Conservation (phyloP, 2,113 vertebrate genomes). For the Pyxicephalus adspersus region DNA sequence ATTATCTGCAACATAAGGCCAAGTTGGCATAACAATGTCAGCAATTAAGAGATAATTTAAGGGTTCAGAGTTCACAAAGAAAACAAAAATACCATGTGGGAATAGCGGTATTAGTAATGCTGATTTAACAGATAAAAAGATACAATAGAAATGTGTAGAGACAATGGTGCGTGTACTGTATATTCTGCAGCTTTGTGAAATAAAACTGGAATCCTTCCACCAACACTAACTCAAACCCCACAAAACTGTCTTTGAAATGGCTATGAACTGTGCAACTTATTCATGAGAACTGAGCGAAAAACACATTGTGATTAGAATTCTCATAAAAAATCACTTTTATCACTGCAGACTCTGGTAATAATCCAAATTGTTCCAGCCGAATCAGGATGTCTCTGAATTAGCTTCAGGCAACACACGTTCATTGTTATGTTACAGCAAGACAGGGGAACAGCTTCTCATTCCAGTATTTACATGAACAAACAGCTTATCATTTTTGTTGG, state of each 20-base stretch:
- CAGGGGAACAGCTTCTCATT: background rate
- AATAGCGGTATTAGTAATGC: constrained; percentile 4
- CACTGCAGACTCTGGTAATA: background rate
- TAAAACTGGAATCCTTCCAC: constrained; percentile 4
- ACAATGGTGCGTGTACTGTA: constrained; percentile 10
- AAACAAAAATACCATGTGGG: background rate
- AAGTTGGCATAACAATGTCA: constrained; percentile 12
- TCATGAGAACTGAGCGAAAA: constrained; percentile 11
- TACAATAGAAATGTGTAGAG: background rate
- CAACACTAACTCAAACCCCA: background rate
- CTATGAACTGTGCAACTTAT: background rate
- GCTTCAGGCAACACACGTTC: background rate
- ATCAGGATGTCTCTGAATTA: background rate
- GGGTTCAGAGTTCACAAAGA: background rate
- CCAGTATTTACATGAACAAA: constrained; percentile 7
- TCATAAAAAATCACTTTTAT: constrained; percentile 40
- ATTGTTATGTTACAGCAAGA: constrained; percentile 27
- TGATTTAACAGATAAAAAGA: constrained; percentile 17
- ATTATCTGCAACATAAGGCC: background rate
- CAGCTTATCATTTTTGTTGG: background rate
- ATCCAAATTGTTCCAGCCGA: background rate
- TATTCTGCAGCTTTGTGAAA: constrained; percentile 7
- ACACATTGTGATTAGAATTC: background rate
- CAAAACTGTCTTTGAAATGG: constrained; percentile 1
- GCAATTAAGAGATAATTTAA: constrained; percentile 15